Conservation (phyloP, 2,888 invertebrate species). For the Lysandra coridon region DNA sequence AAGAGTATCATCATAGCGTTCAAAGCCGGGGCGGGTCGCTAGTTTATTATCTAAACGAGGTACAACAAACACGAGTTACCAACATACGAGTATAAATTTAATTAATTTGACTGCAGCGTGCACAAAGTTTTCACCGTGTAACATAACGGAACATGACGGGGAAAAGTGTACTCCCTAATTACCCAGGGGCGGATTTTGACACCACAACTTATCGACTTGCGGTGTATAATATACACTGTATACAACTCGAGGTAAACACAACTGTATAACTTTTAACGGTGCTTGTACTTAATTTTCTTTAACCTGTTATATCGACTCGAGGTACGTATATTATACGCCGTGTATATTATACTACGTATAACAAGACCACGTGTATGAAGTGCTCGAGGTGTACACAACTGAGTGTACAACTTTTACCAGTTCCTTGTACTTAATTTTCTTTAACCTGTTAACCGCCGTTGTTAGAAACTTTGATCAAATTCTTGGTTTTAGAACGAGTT, state of each 20-base stretch:
- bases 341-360: neutral
- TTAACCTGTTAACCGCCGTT: conserved; percentile 1
- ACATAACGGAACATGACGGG: conserved; percentile 29
- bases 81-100: conserved; percentile 21
- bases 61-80: neutral
- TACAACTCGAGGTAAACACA: neutral
- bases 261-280: neutral
- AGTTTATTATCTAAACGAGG: neutral
- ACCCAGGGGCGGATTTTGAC: conserved; percentile 60
- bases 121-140: conserved; percentile 8
- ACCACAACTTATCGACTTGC: conserved; percentile 45
- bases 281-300: neutral
- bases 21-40: neutral
- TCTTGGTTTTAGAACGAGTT: conserved; percentile 4
- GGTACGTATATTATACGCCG: no score
- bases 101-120: conserved; percentile 23
- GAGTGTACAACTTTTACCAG: conserved; percentile 4
- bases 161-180: conserved; percentile 51
- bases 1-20: neutral
- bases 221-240: neutral
- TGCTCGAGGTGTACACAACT: neutral
- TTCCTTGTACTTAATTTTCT: neutral
- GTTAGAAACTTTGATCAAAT: conserved; percentile 1
- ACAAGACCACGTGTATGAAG: no score
- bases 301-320: conserved; percentile 3